These are phyloP conservation scores for Clarias gariepinus DNA, from an alignment of 2,113 vertebrate genomes.

Conservation along the genomic window DNA sequence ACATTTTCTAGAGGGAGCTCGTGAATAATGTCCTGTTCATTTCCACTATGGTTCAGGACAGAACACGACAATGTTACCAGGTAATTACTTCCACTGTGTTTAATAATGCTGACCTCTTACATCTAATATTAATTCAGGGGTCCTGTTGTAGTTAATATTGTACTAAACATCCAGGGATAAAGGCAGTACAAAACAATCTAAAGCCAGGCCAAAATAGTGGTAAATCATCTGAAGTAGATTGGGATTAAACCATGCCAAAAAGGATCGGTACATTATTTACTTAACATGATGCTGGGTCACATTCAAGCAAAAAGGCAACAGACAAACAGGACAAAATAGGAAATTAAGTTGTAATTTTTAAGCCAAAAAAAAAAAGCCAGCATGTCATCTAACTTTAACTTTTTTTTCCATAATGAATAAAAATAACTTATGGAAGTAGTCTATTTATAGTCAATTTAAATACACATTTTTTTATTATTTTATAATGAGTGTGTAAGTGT, in stretches of 20 bases:
- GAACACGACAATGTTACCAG: not conserved
- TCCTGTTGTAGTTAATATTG: not conserved
- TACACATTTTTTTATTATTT: too few relatives aligned
- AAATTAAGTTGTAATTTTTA: not conserved
- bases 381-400: too few relatives aligned
- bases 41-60: too few relatives aligned
- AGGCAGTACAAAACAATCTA: not conserved
- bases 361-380: too few relatives aligned
- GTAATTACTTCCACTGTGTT: not conserved
- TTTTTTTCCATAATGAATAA: too few relatives aligned
- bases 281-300: not conserved
- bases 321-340: not conserved
- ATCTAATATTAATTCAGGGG: not conserved
- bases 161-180: not conserved
- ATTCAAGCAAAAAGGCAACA: not conserved
- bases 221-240: not conserved
- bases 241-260: not conserved
- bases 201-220: not conserved
- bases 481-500: too few relatives aligned
- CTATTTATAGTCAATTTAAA: too few relatives aligned
- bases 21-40: conserved; percentile 22
- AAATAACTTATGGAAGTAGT: too few relatives aligned
- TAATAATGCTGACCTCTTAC: not conserved
- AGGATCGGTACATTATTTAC: not conserved
- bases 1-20: conserved; percentile 32